These are phyloP conservation scores for Propithecus coquereli DNA, from an alignment of 2,113 vertebrate genomes.

Conservation along the genomic window DNA sequence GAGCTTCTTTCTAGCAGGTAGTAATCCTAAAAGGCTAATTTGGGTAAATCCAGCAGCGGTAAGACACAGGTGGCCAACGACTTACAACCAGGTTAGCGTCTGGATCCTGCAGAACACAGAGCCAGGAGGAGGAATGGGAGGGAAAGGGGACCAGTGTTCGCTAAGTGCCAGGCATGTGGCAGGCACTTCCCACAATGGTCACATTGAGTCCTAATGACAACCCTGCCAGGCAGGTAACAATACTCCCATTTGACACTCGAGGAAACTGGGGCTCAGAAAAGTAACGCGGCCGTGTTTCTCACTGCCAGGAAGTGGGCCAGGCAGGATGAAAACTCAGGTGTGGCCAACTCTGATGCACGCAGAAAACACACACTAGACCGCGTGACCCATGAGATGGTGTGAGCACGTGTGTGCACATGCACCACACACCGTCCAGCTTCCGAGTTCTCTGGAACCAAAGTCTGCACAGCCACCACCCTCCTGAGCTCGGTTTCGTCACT, in stretches of 20 bases:
- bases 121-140: not conserved
- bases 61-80: not conserved
- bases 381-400: fast-evolving
- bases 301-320: not conserved
- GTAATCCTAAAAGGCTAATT: not conserved
- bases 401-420: no score
- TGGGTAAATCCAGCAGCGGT: not conserved
- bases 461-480: no score
- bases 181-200: not conserved
- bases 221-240: not conserved
- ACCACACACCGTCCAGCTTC: fast-evolving
- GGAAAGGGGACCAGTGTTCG: fast-evolving
- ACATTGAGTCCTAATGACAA: not conserved
- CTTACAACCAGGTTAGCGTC: not conserved
- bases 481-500: fast-evolving
- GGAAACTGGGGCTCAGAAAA: not conserved
- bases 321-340: not conserved
- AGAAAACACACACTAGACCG: not conserved
- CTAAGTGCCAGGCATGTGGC: not conserved
- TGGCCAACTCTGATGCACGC: not conserved
- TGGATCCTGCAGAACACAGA: not conserved
- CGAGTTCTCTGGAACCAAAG: not conserved
- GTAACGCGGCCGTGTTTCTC: not conserved
- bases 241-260: not conserved
- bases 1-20: not conserved